Evolutionary conservation across 2,797 vertebrate genomes (phyloP).

Genomic region (Sus cebifrons): DNA sequence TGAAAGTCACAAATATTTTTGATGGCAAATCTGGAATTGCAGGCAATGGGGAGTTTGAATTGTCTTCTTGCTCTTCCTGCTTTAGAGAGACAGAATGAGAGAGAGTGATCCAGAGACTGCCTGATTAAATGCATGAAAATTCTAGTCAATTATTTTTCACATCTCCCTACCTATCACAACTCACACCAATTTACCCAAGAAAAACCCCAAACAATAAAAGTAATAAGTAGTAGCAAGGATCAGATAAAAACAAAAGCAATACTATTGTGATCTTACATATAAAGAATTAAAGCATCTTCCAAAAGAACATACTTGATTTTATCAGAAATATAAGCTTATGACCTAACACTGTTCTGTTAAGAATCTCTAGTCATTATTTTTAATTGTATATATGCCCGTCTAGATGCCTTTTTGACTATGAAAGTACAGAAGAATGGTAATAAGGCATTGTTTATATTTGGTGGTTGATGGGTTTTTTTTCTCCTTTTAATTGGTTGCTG

Average conservation of each 20-base stretch:
- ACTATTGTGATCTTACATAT: neutral
- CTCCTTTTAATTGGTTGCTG: neutral
- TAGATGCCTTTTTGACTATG: slow-evolving; percentile 34
- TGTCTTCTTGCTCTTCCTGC: neutral
- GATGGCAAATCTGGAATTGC: neutral
- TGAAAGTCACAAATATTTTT: neutral
- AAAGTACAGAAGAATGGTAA: slow-evolving; percentile 54
- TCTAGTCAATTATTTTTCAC: neutral
- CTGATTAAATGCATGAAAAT: neutral
- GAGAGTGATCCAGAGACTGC: neutral
- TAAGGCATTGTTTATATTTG: neutral
- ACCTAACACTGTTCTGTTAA: neutral
- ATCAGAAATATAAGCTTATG: neutral
- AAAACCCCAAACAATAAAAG: neutral
- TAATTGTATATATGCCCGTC: neutral
- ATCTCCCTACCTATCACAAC: neutral
- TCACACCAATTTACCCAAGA: neutral
- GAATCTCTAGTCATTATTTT: slow-evolving; percentile 51
- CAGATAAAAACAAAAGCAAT: neutral
- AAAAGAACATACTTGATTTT: slow-evolving; percentile 12
- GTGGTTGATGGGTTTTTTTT: neutral
- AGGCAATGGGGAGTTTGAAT: neutral
- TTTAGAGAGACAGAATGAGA: neutral
- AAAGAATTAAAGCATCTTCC: neutral
- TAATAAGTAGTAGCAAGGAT: neutral